Percentiles rank a stretch among this genome's conserved stretches.
Evolutionary conservation across 2,113 vertebrate genomes (phyloP).

Genomic region (Phyllopteryx taeniolatus): DNA sequence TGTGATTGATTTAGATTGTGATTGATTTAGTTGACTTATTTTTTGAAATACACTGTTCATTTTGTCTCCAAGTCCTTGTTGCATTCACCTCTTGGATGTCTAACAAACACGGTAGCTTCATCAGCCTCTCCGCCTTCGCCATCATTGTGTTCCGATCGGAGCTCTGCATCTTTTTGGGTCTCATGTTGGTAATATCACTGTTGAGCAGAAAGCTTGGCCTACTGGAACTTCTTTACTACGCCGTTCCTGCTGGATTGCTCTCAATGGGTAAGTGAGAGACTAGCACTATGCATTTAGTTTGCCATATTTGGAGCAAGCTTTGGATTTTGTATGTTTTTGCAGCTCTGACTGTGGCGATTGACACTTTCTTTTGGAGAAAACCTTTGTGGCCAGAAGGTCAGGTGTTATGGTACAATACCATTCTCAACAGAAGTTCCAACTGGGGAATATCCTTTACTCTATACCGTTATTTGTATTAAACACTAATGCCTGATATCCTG

Average conservation of each 20-base stretch:
- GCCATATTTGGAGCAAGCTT: not conserved
- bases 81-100: slow-evolving; percentile 88
- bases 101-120: slow-evolving; percentile 77
- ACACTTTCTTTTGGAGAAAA: slow-evolving; percentile 87
- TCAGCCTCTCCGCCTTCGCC: slow-evolving; percentile 85
- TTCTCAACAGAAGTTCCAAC: slow-evolving; percentile 91
- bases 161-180: slow-evolving; percentile 84
- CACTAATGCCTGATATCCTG: not conserved
- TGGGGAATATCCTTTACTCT: slow-evolving; percentile 96
- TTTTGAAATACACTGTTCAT: not conserved
- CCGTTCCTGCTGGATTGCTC: slow-evolving; percentile 80
- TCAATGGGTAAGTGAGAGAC: slow-evolving; percentile 79
- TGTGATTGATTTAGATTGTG: too few relatives aligned
- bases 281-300: not conserved
- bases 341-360: slow-evolving; percentile 85
- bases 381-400: slow-evolving; percentile 91
- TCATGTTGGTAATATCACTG: slow-evolving; percentile 81
- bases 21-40: not conserved
- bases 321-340: slow-evolving; percentile 30
- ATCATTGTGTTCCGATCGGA: slow-evolving; percentile 90
- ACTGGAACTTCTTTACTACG: slow-evolving; percentile 71
- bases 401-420: slow-evolving; percentile 92
- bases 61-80: slow-evolving; percentile 75
- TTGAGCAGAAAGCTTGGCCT: slow-evolving; percentile 74
- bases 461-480: not conserved